phyloP scores from a whole-genome alignment of 2,888 invertebrate species.

The Abrostola triplasia region DNA sequence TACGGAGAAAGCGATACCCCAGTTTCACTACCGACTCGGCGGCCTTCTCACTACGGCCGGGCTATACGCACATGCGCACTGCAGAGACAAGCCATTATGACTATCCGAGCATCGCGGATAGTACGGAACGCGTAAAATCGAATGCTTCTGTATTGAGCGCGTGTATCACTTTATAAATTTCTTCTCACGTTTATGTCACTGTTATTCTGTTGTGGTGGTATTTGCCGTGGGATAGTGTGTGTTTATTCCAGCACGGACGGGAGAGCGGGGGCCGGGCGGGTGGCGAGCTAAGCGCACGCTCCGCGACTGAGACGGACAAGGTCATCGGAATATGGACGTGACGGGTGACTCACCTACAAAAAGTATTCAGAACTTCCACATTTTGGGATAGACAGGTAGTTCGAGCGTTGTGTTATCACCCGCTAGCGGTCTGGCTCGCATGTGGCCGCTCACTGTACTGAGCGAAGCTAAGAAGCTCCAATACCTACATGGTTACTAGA shows the following conservation, averaged over 20 bases:
- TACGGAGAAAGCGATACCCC: constrained; percentile 34
- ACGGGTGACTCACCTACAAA: constrained; percentile 60
- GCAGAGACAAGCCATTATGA: constrained; percentile 32
- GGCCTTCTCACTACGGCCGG: constrained; percentile 50
- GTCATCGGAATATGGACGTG: constrained; percentile 61
- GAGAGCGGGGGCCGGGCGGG: constrained; percentile 49
- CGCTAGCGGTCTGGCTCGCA: constrained; percentile 31
- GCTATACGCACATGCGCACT: constrained; percentile 70
- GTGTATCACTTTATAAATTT: constrained; percentile 15
- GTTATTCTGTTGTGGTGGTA: constrained; percentile 16
- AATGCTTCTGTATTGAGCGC: constrained; percentile 22
- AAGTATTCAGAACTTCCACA: constrained; percentile 23
- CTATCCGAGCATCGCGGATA: constrained; percentile 29
- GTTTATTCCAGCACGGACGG: constrained; percentile 8
- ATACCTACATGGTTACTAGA: constrained; percentile 1
- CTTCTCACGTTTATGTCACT: constrained; percentile 15
- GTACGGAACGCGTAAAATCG: constrained; percentile 22
- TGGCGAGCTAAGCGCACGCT: constrained; percentile 61
- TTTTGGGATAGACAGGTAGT: constrained; percentile 22
- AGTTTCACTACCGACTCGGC: constrained; percentile 43
- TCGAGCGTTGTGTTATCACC: constrained; percentile 9
- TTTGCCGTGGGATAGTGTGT: constrained; percentile 7
- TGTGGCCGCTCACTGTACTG: constrained; percentile 28
- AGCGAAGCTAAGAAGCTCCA: constrained; percentile 7
- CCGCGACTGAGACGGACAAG: constrained; percentile 65